A percentile compares a stretch with the other conserved stretches of the same genome.
phyloP scores from a whole-genome alignment of 2,797 vertebrate genomes.

The Smutsia gigantea region DNA sequence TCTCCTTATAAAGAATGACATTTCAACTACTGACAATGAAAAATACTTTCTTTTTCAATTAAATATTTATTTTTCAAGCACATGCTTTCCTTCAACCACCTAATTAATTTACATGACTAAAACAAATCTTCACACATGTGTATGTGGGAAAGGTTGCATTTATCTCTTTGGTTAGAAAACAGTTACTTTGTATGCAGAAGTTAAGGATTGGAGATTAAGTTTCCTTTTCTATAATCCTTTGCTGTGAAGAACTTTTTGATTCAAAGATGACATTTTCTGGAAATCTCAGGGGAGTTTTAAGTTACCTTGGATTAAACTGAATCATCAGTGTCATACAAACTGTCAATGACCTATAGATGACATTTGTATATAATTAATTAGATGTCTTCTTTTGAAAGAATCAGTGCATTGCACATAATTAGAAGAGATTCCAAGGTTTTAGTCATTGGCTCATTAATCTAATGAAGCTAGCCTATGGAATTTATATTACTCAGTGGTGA shows the following conservation, averaged over 20 bases:
- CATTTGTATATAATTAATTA: constrained; percentile 90
- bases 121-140: constrained; percentile 60
- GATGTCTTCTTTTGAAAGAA: constrained; percentile 84
- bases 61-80: neutral
- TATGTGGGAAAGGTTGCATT: constrained; percentile 70
- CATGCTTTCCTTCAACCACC: constrained; percentile 48
- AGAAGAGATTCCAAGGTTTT: constrained; percentile 85
- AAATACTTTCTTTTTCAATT: neutral
- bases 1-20: neutral
- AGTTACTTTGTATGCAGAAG: constrained; percentile 65
- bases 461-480: constrained; percentile 83
- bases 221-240: constrained; percentile 76
- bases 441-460: constrained; percentile 85
- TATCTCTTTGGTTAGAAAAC: constrained; percentile 60
- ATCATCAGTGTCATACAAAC: constrained; percentile 82
- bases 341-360: constrained; percentile 89
- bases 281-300: constrained; percentile 83
- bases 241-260: constrained; percentile 75
- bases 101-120: constrained; percentile 65
- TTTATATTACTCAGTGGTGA: constrained; percentile 79
- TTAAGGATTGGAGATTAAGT: constrained; percentile 54
- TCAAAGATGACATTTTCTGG: constrained; percentile 86
- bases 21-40: neutral
- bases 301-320: constrained; percentile 82
- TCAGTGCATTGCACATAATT: constrained; percentile 85